Base-by-base conservation (phyloP, 2,113 vertebrate species). In the Zeus faber region DNA sequence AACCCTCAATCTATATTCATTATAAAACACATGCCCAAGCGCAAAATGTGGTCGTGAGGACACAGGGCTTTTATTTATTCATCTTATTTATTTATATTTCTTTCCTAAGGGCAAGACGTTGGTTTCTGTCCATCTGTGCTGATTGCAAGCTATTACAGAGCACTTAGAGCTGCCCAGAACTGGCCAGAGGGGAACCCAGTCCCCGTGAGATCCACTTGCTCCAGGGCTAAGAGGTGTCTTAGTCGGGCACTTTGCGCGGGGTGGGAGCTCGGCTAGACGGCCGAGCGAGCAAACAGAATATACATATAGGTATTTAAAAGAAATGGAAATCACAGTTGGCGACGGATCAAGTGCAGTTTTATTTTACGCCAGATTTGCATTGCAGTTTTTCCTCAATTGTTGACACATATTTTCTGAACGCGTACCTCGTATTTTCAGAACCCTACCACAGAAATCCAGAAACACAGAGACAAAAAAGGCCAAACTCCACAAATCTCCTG, bases 71-170 rank as follows among this genome's bases (percentile, higher is more conserved):
- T 90, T 88, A 90, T 89, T 88, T 89, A 89, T 86, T 87, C 79
- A 73, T 87, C 84, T 89, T 84, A 88, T 88, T 88, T 90, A 88
- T 89, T 89, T 89, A 88, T 85, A 84, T 82, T 88, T 86, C 68
- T 76, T 80, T 86, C 81, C 78, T 82, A 63, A 72, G 76, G 83
- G 84, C 71, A 51, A 74, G 73, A 82, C 69, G 55, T 72, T 77
- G 79, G 83, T 76, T 82, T 82, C 74, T 81, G 49, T 84, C 82
- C 76, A 79, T 80, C 45, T 79, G 45, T 61, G 80, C 72, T 88
- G 86, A 88, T 89, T 86, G 67, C 58, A 69, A 56, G 73, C 86
- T 88, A 89, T 90, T 89, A 88, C 75, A 79, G 77, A 85, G 85
- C 83, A 86, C 88, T 88, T 87, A 81, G 80, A 88, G 74, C 52